Evolutionary conservation across 2,113 vertebrate genomes (phyloP).

Genomic region (Ariopsis seemanni): DNA sequence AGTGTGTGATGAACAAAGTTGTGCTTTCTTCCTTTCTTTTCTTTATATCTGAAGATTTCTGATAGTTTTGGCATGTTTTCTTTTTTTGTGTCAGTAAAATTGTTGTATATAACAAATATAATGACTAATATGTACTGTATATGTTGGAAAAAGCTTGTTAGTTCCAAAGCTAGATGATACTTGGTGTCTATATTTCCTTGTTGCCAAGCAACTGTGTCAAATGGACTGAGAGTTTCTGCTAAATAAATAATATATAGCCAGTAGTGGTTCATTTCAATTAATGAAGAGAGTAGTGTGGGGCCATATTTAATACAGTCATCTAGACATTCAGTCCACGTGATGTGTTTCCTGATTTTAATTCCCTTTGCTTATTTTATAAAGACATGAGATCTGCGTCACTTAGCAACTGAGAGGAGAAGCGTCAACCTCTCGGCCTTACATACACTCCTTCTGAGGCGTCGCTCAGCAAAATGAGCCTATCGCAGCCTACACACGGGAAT

Average conservation of each 20-base stretch:
- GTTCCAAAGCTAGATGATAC: neutral
- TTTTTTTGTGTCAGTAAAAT: neutral
- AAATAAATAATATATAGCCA: neutral
- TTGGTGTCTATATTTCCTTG: neutral
- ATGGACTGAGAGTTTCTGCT: no score
- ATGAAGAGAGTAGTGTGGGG: neutral
- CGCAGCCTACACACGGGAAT: slow-evolving; percentile 4
- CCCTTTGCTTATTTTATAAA: neutral
- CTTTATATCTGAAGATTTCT: no score
- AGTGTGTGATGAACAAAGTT: no score
- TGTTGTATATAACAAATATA: neutral
- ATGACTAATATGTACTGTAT: neutral
- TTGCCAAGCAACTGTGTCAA: neutral
- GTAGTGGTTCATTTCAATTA: neutral
- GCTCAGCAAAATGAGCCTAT: slow-evolving; percentile 4
- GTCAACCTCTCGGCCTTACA: neutral
- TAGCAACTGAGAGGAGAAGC: slow-evolving; percentile 24
- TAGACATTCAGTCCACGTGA: neutral
- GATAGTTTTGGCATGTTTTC: neutral
- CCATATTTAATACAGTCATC: neutral
- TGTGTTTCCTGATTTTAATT: neutral
- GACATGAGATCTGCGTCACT: neutral
- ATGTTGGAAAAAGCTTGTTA: neutral
- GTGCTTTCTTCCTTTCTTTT: no score
- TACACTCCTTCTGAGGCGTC: slow-evolving; percentile 12